Evolutionary conservation across 2,797 vertebrate genomes (phyloP).

Genomic region (Xyrichtys novacula): DNA sequence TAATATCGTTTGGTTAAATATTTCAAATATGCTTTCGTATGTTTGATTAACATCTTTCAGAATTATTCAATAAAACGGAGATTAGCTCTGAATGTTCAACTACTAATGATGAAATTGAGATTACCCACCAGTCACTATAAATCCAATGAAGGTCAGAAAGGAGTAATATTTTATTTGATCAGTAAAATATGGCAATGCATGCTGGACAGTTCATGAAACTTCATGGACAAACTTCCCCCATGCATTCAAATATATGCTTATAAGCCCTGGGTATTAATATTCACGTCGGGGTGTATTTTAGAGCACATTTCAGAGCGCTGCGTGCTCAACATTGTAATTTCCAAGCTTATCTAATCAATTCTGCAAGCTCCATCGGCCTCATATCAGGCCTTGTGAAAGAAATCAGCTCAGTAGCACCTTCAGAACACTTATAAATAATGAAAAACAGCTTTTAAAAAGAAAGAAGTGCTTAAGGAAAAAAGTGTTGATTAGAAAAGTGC

Average conservation of each 20-base stretch:
- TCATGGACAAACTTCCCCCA: conserved; percentile 73
- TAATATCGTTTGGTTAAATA: conserved; percentile 83
- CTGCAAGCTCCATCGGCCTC: conserved; percentile 94
- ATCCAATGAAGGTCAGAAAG: conserved; percentile 43
- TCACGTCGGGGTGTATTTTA: conserved; percentile 77
- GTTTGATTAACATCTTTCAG: conserved; percentile 84
- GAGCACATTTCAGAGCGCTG: conserved; percentile 80
- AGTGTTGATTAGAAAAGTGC: conserved; percentile 90
- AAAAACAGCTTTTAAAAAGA: conserved; percentile 96
- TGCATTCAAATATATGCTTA: conserved; percentile 77
- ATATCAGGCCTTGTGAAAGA: conserved; percentile 94
- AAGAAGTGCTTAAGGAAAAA: conserved; percentile 90
- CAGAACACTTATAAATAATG: conserved; percentile 99
- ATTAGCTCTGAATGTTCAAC: conserved; percentile 67
- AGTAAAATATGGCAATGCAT: conserved; percentile 71
- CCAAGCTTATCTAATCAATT: conserved; percentile 99
- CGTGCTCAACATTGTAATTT: conserved; percentile 98
- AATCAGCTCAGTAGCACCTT: conserved; percentile 95
- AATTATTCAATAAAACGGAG: conserved; percentile 83
- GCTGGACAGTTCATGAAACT: conserved; percentile 78
- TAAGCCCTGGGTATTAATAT: conserved; percentile 82
- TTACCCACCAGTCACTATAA: conserved; percentile 62
- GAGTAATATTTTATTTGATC: conserved; percentile 73
- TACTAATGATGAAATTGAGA: conserved; percentile 81
- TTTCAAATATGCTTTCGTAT: conserved; percentile 80